Evolutionary conservation across 1,140 invertebrate species (phyloP), one percentile per base, ranked within the genome.

Genomic region (Asobara japonica): DNA sequence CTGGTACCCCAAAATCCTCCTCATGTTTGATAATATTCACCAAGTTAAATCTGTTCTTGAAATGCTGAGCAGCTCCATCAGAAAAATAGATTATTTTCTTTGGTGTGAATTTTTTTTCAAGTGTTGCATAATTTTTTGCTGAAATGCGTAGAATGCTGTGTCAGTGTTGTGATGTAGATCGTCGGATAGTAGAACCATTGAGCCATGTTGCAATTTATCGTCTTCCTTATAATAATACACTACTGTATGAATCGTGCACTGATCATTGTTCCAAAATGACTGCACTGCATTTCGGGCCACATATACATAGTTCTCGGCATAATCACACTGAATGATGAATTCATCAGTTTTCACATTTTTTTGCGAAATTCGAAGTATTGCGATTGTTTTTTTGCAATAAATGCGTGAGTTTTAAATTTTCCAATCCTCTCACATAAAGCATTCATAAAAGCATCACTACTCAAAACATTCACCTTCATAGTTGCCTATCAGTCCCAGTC

Each of bases 171-270:
- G 76, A n/a, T 75, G 69, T 27, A 75, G 27, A 62, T 69, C 56
- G 51, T 76, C 65, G 4, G 72, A 67, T 27, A 76, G 56, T 18
- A 70, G 27, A 30, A 66, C 65, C 16, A 74, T 48, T 22, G 10
- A 41, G 11, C 30, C 61, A 65, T 73, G 65, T n/a, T 67, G 41
- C 30, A 66, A 30, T 48, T 45, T 60, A 62, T 70, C 33, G 31
- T 68, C 41, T 20, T 66, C 64, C 2, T 38, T 31, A 29, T 66
- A 66, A 38, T 66, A 66, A 16, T 29, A 33, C 1, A 71, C 71
- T 66, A 82, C 74, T 22, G 78, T 74, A 74, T 80, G 75, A 22
- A 83, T 27, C n/a, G 79, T 83, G 13, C 69, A 65, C 67, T 83
- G 82, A 20, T 70, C 41, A 68, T 80, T 84, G 36, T 72, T 75